Evolutionary conservation across 2,888 invertebrate species (phyloP).

Genomic region (Hololepta plana): DNA sequence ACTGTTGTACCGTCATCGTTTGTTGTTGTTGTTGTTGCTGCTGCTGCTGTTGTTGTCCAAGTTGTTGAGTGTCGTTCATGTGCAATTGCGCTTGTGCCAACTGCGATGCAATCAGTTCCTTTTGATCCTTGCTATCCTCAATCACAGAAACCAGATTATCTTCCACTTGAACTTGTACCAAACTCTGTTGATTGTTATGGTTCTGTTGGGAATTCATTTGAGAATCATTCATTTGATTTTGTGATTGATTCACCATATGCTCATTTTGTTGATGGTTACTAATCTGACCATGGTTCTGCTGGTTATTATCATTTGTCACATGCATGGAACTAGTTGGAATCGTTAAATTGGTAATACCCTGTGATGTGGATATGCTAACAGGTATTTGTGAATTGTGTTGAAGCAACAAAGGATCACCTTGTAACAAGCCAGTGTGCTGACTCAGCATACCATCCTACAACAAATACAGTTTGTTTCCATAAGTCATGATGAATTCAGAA

Average conservation of each 20-base stretch:
- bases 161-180: constrained; percentile 29
- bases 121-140: constrained; percentile 25
- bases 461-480: constrained; percentile 1
- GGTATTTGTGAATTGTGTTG: constrained; percentile 27
- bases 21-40: constrained; percentile 25
- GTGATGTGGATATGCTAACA: constrained; percentile 24
- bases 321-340: constrained; percentile 25
- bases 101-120: constrained; percentile 21
- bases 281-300: constrained; percentile 12
- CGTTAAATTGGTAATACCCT: constrained; percentile 23
- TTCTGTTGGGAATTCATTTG: too few relatives aligned
- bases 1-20: constrained; percentile 34
- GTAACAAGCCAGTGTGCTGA: constrained; percentile 31
- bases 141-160: constrained; percentile 28
- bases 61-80: constrained; percentile 34
- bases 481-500: constrained; percentile 2
- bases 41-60: constrained; percentile 21
- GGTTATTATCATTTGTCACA: constrained; percentile 17
- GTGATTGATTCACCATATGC: too few relatives aligned
- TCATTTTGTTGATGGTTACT: too few relatives aligned
- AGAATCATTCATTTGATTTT: too few relatives aligned
- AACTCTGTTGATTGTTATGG: constrained; percentile 19
- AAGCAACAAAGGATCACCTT: constrained; percentile 23
- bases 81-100: constrained; percentile 24
- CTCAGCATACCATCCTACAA: constrained; percentile 31